Conservation (phyloP, 2,888 invertebrate species). For the Nasonovia ribisnigri region DNA sequence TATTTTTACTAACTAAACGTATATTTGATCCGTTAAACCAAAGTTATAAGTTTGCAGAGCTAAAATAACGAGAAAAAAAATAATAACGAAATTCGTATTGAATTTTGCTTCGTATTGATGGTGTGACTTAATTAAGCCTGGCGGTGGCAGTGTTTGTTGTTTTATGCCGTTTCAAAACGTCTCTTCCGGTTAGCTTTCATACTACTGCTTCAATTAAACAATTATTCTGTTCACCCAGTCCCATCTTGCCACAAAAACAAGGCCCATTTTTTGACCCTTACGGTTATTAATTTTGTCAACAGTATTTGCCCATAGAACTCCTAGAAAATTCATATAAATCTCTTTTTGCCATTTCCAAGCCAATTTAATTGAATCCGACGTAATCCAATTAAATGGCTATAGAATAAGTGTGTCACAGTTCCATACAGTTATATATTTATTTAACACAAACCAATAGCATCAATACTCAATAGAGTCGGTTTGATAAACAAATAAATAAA, state of each 20-base stretch:
- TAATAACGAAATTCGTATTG: slow-evolving; percentile 17
- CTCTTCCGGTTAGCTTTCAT: slow-evolving; percentile 29
- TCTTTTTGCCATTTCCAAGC: slow-evolving; percentile 2
- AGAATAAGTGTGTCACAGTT: neutral
- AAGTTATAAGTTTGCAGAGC: neutral
- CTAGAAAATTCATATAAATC: slow-evolving; percentile 33
- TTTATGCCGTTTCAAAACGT: slow-evolving; percentile 20
- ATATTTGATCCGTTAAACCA: neutral
- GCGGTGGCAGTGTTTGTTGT: slow-evolving; percentile 12
- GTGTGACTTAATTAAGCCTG: slow-evolving; percentile 14
- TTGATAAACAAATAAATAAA: slow-evolving; percentile 1
- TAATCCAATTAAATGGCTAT: slow-evolving; percentile 32
- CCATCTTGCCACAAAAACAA: slow-evolving; percentile 1
- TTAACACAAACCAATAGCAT: neutral
- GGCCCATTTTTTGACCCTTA: slow-evolving; percentile 14
- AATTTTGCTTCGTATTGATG: slow-evolving; percentile 14
- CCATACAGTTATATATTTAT: neutral
- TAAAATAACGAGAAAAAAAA: neutral
- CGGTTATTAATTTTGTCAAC: slow-evolving; percentile 44
- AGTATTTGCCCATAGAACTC: neutral
- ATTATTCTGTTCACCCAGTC: slow-evolving; percentile 14
- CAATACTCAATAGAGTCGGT: neutral
- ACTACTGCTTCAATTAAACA: slow-evolving; percentile 30
- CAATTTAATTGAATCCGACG: slow-evolving; percentile 44
- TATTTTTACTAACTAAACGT: neutral